Base-by-base conservation (phyloP, 2,113 vertebrate genomes). In the Apus apus region DNA sequence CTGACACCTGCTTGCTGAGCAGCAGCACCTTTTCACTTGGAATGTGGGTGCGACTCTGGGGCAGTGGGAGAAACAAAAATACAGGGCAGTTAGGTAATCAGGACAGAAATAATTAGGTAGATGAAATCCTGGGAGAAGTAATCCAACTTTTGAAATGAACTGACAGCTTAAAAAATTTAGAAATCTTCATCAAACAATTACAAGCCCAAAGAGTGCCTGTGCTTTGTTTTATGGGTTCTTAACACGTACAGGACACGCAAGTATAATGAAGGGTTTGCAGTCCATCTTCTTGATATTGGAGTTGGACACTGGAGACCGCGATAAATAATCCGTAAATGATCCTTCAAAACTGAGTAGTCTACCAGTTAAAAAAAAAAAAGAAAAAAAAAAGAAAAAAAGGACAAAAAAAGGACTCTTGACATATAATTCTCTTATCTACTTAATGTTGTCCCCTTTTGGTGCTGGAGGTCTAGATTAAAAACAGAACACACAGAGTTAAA, bases 91-190 rank as follows among this genome's bases (percentile, higher is more conserved):
- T 97, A 98, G 30, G 4, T 97, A 97, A 98, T 96, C 94, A 97
- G 96, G 90, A 94, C 71, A 97, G 97, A 97, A 97, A 98, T 98
- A 98, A 98, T 98, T 97, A 97, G 96, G 95, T 90, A 97, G 97
- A 97, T 96, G 83, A 97, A 98, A 96, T 85, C 84, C 94, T 91
- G 94, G 94, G 92, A 97, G 94, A 96, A 97, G 94, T 90, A 96
- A 98, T 98, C 84, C 20, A 50, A 98, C 97, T 97, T 97, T 97
- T 93, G 91, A 91, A 97, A 96, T 82, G 94, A 97, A 95, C 84
- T 96, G 96, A 87, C 95, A 97, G 91, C 97, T 97, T 98, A 97
- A 98, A 98, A 98, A 98, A 98, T 97, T 97, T 96, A 84, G 95
- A 97, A 98, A 97, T 98, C 96, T 97, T 98, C 96, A 97, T 98